Evolutionary conservation across 2,888 invertebrate genomes (phyloP).

Genomic region (Oscheius sp.): DNA sequence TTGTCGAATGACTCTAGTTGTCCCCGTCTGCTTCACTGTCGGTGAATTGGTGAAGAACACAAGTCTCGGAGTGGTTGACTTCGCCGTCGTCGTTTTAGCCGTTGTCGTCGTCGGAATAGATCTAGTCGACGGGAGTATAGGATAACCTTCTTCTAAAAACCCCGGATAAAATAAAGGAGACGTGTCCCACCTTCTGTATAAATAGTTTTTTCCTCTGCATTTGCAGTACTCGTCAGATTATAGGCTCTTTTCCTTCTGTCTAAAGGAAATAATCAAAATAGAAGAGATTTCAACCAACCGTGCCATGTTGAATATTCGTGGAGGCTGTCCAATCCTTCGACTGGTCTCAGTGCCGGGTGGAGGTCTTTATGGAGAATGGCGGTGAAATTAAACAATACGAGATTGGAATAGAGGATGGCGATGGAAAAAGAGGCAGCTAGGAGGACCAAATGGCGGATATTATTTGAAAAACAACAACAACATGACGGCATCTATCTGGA

Average conservation of each 20-base stretch:
- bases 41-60: conserved; percentile 37
- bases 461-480: conserved; percentile 57
- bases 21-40: background rate
- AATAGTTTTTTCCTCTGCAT: conserved; percentile 15
- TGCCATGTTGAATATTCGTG: conserved; percentile 43
- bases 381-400: conserved; percentile 62
- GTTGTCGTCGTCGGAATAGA: conserved; percentile 14
- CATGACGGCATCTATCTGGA: conserved; percentile 46
- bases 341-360: conserved; percentile 39
- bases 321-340: conserved; percentile 42
- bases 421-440: conserved; percentile 53
- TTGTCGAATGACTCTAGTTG: background rate
- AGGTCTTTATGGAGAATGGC: conserved; percentile 48
- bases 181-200: conserved; percentile 17
- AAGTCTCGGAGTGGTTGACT: conserved; percentile 23
- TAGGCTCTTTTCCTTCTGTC: conserved; percentile 16
- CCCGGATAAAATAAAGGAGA: background rate
- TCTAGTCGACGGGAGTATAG: conserved; percentile 26
- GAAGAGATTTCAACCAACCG: conserved; percentile 21
- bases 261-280: background rate
- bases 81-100: conserved; percentile 21
- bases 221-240: conserved; percentile 16
- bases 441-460: conserved; percentile 57
- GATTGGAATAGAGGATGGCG: conserved; percentile 56
- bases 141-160: conserved; percentile 31